Base-by-base conservation (phyloP, 2,888 invertebrate species). In the Drosophila incognita region DNA sequence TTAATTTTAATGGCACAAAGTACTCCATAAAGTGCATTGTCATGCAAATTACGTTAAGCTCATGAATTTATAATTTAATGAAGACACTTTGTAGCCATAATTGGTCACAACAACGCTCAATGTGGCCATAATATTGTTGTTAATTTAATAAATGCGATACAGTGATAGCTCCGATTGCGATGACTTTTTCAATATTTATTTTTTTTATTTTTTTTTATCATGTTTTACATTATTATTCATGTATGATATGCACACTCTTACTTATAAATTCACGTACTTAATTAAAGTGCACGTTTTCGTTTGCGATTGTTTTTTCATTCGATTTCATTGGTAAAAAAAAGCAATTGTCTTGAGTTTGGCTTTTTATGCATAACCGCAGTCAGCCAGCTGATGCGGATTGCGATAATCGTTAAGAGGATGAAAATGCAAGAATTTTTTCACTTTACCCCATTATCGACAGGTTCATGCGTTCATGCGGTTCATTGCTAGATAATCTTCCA, bases 1-100 rank as follows among this genome's bases (percentile, higher is more conserved):
- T 40, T 38, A 69, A 67, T 75, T 73, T 79, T 81, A 81, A 79
- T 82, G 89, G 77, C 82, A 74, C 72, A 87, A 85, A 85, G 85
- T 79, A 87, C 83, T 83, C 71, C 74, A 88, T 84, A 75, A 79
- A 79, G 77, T 83, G 74, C 83, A 83, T 89, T 88, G 83, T 76
- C 80, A 91, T 87, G 90, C 91, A 90, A 91, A 90, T 90, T 76
- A 88, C 82, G 86, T 83, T 87, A 85, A 86, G 87, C 87, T 81
- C 85, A 67, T 83, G 81, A 83, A 89, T 87, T 77, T 80, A 83
- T 85, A 89, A 89, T 88, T 89, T 81, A 88, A 89, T 88, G 87
- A 89, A 89, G 87, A 88, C 89, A 90, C 87, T 87, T 86, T 86
- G 90, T 89, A 71, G 90, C 88, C 85, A 89, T 85, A 85, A 85